Conservation (phyloP, 2,888 invertebrate genomes). For the Harmothoe impar region DNA sequence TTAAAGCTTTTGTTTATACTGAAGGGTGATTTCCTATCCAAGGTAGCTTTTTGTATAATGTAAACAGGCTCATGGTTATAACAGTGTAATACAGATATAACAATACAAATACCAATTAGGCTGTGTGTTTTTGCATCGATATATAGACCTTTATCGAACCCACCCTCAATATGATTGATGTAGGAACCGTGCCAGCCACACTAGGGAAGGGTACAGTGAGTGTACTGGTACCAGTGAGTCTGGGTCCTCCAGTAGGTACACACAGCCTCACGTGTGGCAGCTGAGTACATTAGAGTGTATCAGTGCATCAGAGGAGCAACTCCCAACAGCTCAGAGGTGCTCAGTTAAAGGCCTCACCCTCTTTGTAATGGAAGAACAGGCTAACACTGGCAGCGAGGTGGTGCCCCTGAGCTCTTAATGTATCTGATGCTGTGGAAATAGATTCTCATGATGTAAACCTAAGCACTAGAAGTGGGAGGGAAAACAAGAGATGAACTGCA, state of each 20-base stretch:
- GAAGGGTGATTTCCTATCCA: no score
- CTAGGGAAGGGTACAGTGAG: neutral
- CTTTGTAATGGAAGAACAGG: slow-evolving; percentile 16
- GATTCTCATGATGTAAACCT: neutral
- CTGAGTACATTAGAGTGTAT: slow-evolving; percentile 1
- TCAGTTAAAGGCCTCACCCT: slow-evolving; percentile 6
- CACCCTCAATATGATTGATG: no score
- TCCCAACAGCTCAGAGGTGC: slow-evolving; percentile 13
- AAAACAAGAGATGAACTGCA: no score
- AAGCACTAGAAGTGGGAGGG: no score
- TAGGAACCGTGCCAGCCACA: no score
- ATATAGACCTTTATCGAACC: no score
- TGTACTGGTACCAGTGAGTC: neutral
- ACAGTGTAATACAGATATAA: no score
- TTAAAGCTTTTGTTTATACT: no score
- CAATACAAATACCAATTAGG: no score
- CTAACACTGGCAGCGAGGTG: neutral
- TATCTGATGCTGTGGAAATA: neutral
- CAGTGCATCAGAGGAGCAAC: slow-evolving; percentile 35
- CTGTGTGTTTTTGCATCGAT: no score
- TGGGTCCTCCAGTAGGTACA: neutral
- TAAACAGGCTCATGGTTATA: no score
- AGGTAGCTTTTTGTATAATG: no score
- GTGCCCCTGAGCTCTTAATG: neutral
- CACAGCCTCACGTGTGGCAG: neutral